Evolutionary conservation across 2,888 invertebrate genomes (phyloP).

Genomic region (Drosophila colorata): DNA sequence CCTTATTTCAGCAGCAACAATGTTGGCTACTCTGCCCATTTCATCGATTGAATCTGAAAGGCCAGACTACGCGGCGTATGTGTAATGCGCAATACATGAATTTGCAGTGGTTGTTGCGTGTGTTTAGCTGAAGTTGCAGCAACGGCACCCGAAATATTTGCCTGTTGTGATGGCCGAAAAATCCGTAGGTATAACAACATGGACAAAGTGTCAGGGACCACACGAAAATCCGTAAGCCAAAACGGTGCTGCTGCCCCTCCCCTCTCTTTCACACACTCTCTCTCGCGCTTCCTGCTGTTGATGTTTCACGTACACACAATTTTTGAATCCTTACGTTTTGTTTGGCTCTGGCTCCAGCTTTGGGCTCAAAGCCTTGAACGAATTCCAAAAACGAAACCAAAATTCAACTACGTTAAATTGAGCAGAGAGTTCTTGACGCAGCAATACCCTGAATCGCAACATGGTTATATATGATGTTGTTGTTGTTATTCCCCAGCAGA

Average conservation of each 20-base stretch:
- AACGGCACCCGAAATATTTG: neutral
- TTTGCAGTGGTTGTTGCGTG: constrained; percentile 3
- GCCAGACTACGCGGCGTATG: neutral
- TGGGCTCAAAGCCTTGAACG: constrained; percentile 42
- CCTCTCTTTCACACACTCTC: too few relatives aligned
- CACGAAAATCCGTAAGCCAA: constrained; percentile 10
- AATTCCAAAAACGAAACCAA: constrained; percentile 18
- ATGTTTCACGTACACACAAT: constrained; percentile 43
- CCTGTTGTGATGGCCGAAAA: constrained; percentile 7
- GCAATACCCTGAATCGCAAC: too few relatives aligned
- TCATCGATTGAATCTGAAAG: neutral
- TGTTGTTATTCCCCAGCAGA: too few relatives aligned
- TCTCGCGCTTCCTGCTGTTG: constrained; percentile 4
- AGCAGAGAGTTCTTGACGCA: too few relatives aligned
- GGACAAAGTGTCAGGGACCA: neutral
- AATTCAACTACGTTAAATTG: neutral
- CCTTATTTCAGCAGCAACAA: neutral
- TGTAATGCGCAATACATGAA: neutral
- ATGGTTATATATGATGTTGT: too few relatives aligned
- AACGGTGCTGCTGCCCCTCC: neutral
- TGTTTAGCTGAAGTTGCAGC: constrained; percentile 2
- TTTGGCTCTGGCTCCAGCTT: constrained; percentile 4
- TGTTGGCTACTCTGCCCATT: neutral
- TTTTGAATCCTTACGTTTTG: constrained; percentile 33
- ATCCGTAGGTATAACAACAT: neutral